Conservation (phyloP, 2,888 invertebrate genomes). For the Clunio marinus region DNA sequence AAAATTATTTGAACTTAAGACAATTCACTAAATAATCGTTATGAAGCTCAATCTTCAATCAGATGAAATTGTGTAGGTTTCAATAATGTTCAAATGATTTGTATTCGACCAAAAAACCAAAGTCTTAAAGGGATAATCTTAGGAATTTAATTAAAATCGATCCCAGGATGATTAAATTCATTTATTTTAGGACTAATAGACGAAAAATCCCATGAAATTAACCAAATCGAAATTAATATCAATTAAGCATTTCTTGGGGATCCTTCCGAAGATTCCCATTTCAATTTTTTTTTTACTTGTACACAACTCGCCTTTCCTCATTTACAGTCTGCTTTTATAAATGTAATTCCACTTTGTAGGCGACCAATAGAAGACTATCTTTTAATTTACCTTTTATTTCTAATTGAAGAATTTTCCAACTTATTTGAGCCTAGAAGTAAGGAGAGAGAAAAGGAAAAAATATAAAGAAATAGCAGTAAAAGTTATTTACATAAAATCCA, state of each 20-base stretch:
- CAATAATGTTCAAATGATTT: too few relatives aligned
- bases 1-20: too few relatives aligned
- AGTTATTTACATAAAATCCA: conserved; percentile 38
- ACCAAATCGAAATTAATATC: conserved; percentile 36
- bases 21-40: too few relatives aligned
- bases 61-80: too few relatives aligned
- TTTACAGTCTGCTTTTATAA: neutral
- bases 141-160: neutral
- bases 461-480: too few relatives aligned
- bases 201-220: conserved; percentile 19
- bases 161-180: neutral
- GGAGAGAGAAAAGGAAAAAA: neutral
- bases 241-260: conserved; percentile 13
- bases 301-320: neutral
- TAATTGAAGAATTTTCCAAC: conserved; percentile 33
- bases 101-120: neutral
- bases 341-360: neutral
- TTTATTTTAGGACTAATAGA: neutral
- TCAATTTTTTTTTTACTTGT: neutral
- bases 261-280: neutral
- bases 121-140: neutral
- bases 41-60: too few relatives aligned
- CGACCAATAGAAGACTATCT: conserved; percentile 7
- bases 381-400: conserved; percentile 31
- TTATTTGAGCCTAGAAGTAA: neutral